A percentile compares a stretch with the other conserved stretches of the same genome.
These are phyloP conservation scores for Mya arenaria DNA, from an alignment of 1,140 invertebrate species.

Conservation along the genomic window DNA sequence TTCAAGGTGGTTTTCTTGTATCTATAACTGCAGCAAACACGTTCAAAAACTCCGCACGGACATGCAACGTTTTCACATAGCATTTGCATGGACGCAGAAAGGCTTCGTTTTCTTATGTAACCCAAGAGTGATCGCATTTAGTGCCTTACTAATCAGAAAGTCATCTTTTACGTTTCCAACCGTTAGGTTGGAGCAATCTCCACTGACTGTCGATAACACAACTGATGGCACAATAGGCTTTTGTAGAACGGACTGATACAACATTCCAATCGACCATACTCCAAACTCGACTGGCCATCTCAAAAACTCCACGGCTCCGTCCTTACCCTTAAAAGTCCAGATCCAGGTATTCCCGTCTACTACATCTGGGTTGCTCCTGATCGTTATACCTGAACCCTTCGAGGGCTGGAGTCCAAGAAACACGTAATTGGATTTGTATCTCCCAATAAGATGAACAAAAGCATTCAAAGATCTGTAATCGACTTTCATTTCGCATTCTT, in stretches of 20 bases:
- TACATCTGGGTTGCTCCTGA: neutral
- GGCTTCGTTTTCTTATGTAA: conserved; percentile 2
- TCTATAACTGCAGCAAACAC: conserved; percentile 6
- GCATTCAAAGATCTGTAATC: no score
- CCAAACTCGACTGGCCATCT: conserved; percentile 38
- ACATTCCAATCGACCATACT: conserved; percentile 37
- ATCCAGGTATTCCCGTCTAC: conserved; percentile 21
- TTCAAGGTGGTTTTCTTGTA: neutral
- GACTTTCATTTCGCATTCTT: no score
- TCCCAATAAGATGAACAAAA: conserved; percentile 3
- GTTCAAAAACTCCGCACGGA: conserved; percentile 15
- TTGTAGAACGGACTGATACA: neutral
- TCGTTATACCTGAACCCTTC: neutral
- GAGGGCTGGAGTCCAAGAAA: conserved; percentile 4
- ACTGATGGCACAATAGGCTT: neutral
- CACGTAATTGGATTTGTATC: conserved; percentile 9
- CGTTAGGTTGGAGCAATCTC: conserved; percentile 30
- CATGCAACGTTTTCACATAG: conserved; percentile 42
- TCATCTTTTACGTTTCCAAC: conserved; percentile 5
- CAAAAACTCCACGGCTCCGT: conserved; percentile 17
- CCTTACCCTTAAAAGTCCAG: conserved; percentile 33
- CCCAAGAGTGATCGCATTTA: neutral
- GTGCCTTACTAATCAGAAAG: conserved; percentile 3
- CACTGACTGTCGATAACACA: neutral
- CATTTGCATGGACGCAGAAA: conserved; percentile 11